Conservation (phyloP, 37 sponge, comb jelly and placozoan genomes). For the Amphimedon queenslandica region DNA sequence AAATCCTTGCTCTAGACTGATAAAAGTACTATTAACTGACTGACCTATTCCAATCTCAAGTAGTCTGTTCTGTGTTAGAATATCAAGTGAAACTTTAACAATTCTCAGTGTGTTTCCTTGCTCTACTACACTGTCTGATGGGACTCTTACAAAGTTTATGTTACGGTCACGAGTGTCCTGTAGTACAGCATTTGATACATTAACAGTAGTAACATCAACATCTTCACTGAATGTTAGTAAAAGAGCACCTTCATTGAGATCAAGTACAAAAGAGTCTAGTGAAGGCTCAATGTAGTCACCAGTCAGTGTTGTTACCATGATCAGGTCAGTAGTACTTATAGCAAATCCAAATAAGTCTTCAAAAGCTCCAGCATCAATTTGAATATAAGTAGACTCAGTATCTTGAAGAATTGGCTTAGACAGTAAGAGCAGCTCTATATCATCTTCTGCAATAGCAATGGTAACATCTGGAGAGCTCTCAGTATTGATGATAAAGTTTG, state of each 20-base stretch:
- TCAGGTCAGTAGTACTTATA: constrained; percentile 11
- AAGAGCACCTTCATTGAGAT: constrained; percentile 38
- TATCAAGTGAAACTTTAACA: constrained; percentile 32
- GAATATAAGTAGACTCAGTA: constrained; percentile 45
- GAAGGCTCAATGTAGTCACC: constrained; percentile 73
- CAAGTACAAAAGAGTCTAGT: constrained; percentile 48
- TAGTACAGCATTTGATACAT: constrained; percentile 23
- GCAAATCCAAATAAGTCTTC: constrained; percentile 13
- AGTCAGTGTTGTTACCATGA: constrained; percentile 14
- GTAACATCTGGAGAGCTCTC: constrained; percentile 43
- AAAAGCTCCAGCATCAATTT: constrained; percentile 42
- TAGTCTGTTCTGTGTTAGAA: constrained; percentile 7
- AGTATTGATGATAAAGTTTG: constrained; percentile 25
- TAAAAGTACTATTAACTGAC: constrained; percentile 36
- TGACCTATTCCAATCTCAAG: constrained; percentile 38
- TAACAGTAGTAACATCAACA: constrained; percentile 43
- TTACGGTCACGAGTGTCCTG: constrained; percentile 24
- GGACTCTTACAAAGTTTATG: constrained; percentile 17
- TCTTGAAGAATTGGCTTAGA: constrained; percentile 33
- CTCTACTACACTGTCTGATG: constrained; percentile 4
- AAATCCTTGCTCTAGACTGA: constrained; percentile 56
- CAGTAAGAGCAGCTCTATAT: constrained; percentile 42
- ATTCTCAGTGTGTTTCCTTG: constrained; percentile 5
- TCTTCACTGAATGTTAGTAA: constrained; percentile 73
- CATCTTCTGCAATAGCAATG: constrained; percentile 42